These are phyloP conservation scores for Recurvirostra avosetta DNA, from an alignment of 2,113 vertebrate genomes.

Conservation along the genomic window DNA sequence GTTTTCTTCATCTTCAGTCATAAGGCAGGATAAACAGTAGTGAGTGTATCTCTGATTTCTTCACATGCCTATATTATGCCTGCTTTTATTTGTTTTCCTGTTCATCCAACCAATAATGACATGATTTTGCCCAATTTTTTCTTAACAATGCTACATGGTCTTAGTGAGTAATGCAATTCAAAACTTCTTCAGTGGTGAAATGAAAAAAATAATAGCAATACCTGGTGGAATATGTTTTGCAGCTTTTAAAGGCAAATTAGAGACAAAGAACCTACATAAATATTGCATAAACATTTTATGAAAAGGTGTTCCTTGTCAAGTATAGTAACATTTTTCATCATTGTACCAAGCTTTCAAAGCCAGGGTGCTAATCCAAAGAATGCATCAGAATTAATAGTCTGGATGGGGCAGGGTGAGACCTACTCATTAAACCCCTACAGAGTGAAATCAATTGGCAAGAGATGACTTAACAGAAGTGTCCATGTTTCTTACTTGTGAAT, in stretches of 20 bases:
- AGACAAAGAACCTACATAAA: constrained; percentile 22
- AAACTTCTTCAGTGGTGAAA: not conserved
- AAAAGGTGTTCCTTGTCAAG: constrained; percentile 34
- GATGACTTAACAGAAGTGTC: not conserved
- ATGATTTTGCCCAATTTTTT: not conserved
- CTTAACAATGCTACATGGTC: not conserved
- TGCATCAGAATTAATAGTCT: not conserved
- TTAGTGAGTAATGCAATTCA: not conserved
- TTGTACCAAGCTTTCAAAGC: not conserved
- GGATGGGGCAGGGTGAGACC: not conserved
- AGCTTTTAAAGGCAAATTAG: constrained; percentile 23
- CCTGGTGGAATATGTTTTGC: not conserved
- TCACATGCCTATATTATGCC: not conserved
- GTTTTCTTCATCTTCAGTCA: constrained; percentile 12
- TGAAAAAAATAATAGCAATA: not conserved
- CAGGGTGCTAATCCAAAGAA: not conserved
- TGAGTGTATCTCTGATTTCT: not conserved
- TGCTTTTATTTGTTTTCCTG: not conserved
- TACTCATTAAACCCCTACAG: not conserved
- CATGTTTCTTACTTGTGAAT: not conserved
- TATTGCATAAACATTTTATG: constrained; percentile 33
- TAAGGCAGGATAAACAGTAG: not conserved
- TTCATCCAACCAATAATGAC: not conserved
- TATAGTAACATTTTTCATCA: not conserved
- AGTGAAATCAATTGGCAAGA: not conserved